Percentiles rank a stretch among this genome's conserved stretches.
These are phyloP conservation scores for Archivesica marissinica DNA, from an alignment of 1,140 invertebrate species.

Conservation along the genomic window DNA sequence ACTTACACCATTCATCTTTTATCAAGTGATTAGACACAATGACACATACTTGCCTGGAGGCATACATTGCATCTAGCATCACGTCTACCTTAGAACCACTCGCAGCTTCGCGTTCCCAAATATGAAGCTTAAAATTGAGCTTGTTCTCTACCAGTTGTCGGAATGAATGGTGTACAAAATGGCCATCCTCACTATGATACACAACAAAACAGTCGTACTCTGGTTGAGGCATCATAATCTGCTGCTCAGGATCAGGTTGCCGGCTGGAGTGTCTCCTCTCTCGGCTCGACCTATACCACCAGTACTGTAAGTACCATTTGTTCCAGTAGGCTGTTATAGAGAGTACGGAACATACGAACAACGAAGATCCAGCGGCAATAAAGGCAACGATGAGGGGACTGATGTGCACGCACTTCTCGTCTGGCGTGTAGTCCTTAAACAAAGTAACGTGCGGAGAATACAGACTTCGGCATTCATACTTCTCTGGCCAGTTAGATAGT, in stretches of 20 bases:
- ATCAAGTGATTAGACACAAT: conserved; percentile 22
- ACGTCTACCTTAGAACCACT: conserved; percentile 8
- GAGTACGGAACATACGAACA: conserved; percentile 4
- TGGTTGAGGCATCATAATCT: neutral
- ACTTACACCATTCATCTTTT: conserved; percentile 29
- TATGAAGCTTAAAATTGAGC: conserved; percentile 4
- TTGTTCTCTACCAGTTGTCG: neutral
- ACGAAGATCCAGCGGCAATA: neutral
- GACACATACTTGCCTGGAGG: conserved; percentile 5
- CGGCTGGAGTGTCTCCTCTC: neutral
- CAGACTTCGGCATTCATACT: conserved; percentile 2
- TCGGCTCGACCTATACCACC: neutral
- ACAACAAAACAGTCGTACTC: conserved; percentile 24
- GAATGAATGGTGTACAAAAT: neutral
- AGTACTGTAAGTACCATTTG: conserved; percentile 38
- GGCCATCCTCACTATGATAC: neutral
- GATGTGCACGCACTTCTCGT: neutral
- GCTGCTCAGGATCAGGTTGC: neutral
- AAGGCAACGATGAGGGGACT: neutral
- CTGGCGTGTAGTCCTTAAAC: neutral
- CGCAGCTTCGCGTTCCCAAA: conserved; percentile 14
- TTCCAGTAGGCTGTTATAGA: conserved; percentile 7
- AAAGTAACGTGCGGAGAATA: neutral
- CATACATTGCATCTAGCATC: conserved; percentile 23
- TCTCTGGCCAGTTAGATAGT: conserved; percentile 2